Base-by-base conservation (phyloP, 2,888 invertebrate species). In the Brachylomia viminalis region DNA sequence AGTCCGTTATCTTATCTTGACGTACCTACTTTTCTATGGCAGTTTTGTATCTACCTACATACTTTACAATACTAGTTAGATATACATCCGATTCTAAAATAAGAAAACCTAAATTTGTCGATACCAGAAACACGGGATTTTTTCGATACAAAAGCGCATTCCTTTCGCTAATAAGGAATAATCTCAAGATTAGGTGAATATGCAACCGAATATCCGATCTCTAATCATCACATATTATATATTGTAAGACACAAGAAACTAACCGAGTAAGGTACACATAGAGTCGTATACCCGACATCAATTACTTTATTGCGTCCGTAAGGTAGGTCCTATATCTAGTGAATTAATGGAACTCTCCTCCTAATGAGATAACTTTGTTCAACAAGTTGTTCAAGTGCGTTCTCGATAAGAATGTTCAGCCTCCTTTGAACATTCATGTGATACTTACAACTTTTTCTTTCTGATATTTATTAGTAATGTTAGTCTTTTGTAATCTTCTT, bases 351-450 rank as follows among this genome's bases (percentile, higher is more conserved):
- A 81, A 80, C 84, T 81, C 75, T 75, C 58, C 23, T 49, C 52
- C 71, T 87, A 87, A 87, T 86, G 85, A 87, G 87, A 87, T 85
- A 87, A 87, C 86, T 87, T 87, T 82, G 71, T 82, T 81, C 69
- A 71, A 58, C 69, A 78, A 82, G 68, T 85, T 85, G 72, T 83
- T 78, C 61, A 78, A 82, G 82, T 85, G 65, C 74, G 83, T 83
- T 72, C 79, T 62, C 49, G 72, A 82, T 81, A 84, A 86, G 77
- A 84, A 79, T 77, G 82, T 82, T 87, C 64, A 61, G 73, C 66
- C 69, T 72, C 27, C 77, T 76, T 79, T 71, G 70, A 82, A 77
- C 80, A 82, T 83, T 83, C 64, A 80, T 72, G 82, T 74, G 80
- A 74, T 80, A 78, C 83, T 85, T 69, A 79, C 72, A 83, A 79